Conservation (phyloP, 2,113 vertebrate genomes). For the Pituophis catenifer region DNA sequence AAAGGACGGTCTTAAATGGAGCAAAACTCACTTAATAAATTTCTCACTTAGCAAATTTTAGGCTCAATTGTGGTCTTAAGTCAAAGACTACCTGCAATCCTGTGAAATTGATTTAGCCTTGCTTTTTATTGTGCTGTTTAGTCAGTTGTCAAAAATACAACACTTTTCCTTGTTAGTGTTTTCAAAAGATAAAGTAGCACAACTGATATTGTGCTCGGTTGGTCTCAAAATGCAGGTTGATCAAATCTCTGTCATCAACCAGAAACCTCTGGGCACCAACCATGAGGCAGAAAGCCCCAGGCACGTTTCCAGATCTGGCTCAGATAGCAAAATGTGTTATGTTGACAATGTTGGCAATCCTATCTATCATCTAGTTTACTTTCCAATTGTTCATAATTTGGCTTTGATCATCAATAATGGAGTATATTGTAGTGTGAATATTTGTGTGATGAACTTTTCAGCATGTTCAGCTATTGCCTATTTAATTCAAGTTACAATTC, state of each 20-base stretch:
- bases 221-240: too few species aligned
- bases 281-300: neutral
- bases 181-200: neutral
- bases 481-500: neutral
- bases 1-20: neutral
- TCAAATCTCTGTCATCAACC: neutral
- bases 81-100: neutral
- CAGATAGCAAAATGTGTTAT: neutral
- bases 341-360: neutral
- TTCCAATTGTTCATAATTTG: neutral
- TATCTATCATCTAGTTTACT: neutral
- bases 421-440: accelerated
- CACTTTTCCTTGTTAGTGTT: neutral
- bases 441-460: neutral
- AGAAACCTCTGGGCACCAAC: neutral
- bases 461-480: neutral
- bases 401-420: neutral
- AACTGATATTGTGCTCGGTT: neutral
- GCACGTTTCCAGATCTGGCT: neutral
- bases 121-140: neutral
- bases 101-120: neutral
- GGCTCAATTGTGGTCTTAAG: neutral
- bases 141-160: neutral
- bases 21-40: neutral
- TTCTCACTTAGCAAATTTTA: neutral